phyloP scores from a whole-genome alignment of 2,113 vertebrate genomes.

The human (Homo sapiens) region DNA sequence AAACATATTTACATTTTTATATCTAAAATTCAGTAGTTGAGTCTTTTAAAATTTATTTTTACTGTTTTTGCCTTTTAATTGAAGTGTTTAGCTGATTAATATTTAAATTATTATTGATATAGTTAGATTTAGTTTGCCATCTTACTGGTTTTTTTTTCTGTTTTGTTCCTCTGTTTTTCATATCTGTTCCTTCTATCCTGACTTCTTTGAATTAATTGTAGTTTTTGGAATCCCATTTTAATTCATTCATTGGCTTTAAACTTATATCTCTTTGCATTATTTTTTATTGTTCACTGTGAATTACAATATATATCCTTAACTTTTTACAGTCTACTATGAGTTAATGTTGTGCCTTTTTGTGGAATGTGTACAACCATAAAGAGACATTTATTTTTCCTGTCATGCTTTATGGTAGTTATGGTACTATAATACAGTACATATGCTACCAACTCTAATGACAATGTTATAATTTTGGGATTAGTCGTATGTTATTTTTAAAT shows the following conservation, averaged over 20 bases:
- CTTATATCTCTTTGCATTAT: neutral
- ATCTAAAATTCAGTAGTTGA: neutral
- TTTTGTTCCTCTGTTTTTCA: neutral
- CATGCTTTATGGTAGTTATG: neutral
- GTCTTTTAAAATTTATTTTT: neutral
- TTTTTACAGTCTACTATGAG: neutral
- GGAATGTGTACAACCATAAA: neutral
- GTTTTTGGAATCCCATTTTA: neutral
- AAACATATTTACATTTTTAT: neutral
- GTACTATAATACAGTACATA: neutral
- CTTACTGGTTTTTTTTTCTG: neutral
- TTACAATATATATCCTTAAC: neutral
- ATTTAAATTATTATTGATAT: neutral
- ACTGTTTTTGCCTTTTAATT: neutral
- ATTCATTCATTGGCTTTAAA: neutral
- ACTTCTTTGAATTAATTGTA: neutral
- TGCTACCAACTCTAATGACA: neutral
- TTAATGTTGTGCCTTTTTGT: neutral
- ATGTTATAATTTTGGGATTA: neutral
- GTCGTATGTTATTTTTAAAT: neutral
- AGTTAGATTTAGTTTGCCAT: neutral
- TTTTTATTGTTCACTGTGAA: neutral
- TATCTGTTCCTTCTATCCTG: neutral
- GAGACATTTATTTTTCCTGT: neutral
- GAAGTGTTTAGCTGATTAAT: neutral